phyloP scores from a whole-genome alignment of 2,113 vertebrate species.

The Tretioscincus oriximinensis region DNA sequence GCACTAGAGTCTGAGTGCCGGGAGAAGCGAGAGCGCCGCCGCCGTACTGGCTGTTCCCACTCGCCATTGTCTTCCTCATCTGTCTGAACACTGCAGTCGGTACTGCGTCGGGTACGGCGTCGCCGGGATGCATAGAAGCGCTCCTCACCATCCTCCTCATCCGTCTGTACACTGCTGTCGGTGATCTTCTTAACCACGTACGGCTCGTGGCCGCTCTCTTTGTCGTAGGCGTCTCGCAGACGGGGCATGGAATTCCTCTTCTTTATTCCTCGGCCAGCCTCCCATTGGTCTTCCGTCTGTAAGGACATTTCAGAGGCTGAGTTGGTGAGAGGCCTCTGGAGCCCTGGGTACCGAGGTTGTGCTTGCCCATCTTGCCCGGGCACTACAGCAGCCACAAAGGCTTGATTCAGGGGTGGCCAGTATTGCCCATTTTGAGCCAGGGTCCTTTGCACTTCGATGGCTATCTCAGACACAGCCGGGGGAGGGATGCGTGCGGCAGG shows the following conservation, averaged over 20 bases:
- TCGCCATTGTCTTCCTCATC: conserved; percentile 94
- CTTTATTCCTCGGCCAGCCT: conserved; percentile 80
- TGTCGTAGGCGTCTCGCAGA: conserved; percentile 85
- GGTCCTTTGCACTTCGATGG: conserved; percentile 64
- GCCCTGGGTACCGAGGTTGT: conserved; percentile 54
- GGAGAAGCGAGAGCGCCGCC: conserved; percentile 84
- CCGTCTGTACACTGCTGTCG: conserved; percentile 95
- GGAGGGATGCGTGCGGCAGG: conserved; percentile 78
- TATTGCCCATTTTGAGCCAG: conserved; percentile 86
- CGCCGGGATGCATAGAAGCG: conserved; percentile 86
- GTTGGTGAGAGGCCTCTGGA: conserved; percentile 86
- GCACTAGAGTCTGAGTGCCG: conserved; percentile 84
- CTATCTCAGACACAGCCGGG: conserved; percentile 68
- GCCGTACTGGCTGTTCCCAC: conserved; percentile 94
- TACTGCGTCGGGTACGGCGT: conserved; percentile 85
- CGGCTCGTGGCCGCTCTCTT: conserved; percentile 76
- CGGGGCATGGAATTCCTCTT: conserved; percentile 97
- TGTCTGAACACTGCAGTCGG: conserved; percentile 95
- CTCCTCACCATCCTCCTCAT: conserved; percentile 93
- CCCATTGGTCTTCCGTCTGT: conserved; percentile 85
- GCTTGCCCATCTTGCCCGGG: conserved; percentile 43
- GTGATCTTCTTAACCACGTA: conserved; percentile 77
- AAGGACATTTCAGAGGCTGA: conserved; percentile 94
- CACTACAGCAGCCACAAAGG: conserved; percentile 53
- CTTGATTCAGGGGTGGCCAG: conserved; percentile 76